Evolutionary conservation across 2,113 vertebrate genomes (phyloP), one percentile per base, ranked within the genome.

Genomic region (Solea solea): DNA sequence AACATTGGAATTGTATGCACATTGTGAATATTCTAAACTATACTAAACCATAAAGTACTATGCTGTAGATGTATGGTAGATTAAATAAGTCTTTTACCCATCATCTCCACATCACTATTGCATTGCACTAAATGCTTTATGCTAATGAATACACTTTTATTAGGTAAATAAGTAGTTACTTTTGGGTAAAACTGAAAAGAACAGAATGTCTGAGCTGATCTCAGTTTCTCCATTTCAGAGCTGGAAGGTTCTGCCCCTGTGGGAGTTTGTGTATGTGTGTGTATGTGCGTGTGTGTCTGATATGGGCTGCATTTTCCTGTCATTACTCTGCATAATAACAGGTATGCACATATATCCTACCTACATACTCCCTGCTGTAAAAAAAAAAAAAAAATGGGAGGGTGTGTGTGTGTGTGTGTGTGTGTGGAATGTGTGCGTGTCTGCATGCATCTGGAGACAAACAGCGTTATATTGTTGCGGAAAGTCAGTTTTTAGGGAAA

Each of bases 251-350:
- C 46, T 73, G 63, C 72, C 60, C 72, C 69, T 60, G 76, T 53
- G 80, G 71, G 82, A 66, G 74, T 60, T 15, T 48, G 44, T 3
- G 44, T 46, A 11, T 46, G 44, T 46, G 51, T 53, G 58, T 21
- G 21, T 21, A 21, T 21, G 21, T 21, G 21, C 21, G 21, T 21
- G 21, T 54, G 49, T 4, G 48, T 72, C 45, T 78, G 56, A 74
- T 21, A 10, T 75, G 27, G 72, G 73, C 65, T 72, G 57, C 40
- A 64, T 81, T 79, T 88, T 76, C 76, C 76, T 78, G 65, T 75
- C 72, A 67, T 74, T 84, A 72, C 67, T 59, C 68, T 74, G 52
- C 73, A 80, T 40, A 82, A 61, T 59, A 69, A 72, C 74, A 77
- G 58, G 68, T 60, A 7, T 55, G 64, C 66, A 54, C 44, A 41